phyloP scores from a whole-genome alignment of 2,113 vertebrate species.

The Choloepus hoffmanni region DNA sequence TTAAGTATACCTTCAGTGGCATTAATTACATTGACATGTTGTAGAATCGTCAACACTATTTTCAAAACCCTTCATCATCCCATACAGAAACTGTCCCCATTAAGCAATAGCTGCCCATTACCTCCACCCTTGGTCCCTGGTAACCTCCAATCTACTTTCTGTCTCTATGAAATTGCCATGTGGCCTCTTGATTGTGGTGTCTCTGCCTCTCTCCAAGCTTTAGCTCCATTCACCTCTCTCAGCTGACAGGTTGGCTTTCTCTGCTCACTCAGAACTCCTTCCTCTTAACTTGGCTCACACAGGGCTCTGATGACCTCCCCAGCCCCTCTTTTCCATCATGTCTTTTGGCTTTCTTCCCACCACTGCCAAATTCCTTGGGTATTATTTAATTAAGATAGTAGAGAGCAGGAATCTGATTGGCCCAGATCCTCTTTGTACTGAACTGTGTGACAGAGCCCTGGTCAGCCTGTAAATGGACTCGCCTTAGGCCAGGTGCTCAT shows the following conservation, averaged over 20 bases:
- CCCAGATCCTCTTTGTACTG: background rate
- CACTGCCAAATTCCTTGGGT: background rate
- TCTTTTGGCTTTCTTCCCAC: background rate
- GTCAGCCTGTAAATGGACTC: background rate
- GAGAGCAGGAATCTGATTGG: background rate
- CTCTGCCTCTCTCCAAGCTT: background rate
- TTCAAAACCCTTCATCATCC: too few species aligned
- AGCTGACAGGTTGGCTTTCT: too few species aligned
- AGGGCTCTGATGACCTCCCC: background rate
- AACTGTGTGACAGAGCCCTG: rapidly evolving
- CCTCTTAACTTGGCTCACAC: background rate
- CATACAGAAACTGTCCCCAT: too few species aligned
- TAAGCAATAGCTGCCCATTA: too few species aligned
- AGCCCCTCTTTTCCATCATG: background rate
- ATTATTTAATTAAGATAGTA: background rate
- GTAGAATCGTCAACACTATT: too few species aligned
- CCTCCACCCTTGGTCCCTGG: too few species aligned
- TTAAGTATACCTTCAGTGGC: too few species aligned
- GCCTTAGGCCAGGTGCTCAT: background rate
- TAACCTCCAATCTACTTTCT: too few species aligned
- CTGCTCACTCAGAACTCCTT: background rate
- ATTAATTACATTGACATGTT: too few species aligned
- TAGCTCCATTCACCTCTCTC: too few species aligned
- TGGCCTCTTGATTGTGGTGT: background rate
- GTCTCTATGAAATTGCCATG: too few species aligned